These are phyloP conservation scores for Dermochelys coriacea DNA, from an alignment of 2,797 vertebrate genomes.

Conservation along the genomic window DNA sequence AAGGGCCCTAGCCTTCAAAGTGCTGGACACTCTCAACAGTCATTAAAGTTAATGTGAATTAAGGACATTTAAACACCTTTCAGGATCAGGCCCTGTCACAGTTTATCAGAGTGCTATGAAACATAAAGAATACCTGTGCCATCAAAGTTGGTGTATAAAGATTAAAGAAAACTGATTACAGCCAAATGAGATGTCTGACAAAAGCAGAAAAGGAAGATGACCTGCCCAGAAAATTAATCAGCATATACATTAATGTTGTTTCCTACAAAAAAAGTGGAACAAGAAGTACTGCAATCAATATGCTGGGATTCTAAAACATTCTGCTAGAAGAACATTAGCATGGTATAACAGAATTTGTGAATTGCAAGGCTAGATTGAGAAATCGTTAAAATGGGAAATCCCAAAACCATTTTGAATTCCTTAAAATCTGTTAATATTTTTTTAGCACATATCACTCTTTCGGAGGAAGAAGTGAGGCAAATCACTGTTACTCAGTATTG, in stretches of 20 bases:
- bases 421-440: not conserved
- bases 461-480: not conserved
- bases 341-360: not conserved
- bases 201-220: conserved; percentile 68
- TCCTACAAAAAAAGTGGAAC: conserved; percentile 58
- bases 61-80: not conserved
- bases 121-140: conserved; percentile 66
- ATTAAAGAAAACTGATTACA: conserved; percentile 78
- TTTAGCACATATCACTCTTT: not conserved
- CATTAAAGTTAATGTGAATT: not conserved
- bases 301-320: conserved; percentile 35
- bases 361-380: not conserved
- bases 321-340: conserved; percentile 43
- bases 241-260: conserved; percentile 80
- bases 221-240: conserved; percentile 72
- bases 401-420: not conserved
- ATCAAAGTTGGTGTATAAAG: conserved; percentile 62
- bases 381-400: not conserved
- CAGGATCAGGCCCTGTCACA: not conserved
- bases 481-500: not conserved
- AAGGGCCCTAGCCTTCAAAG: conserved; percentile 27
- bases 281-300: conserved; percentile 63
- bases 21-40: not conserved
- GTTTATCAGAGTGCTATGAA: conserved; percentile 64
- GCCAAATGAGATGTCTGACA: conserved; percentile 75